phyloP scores from a whole-genome alignment of 2,113 vertebrate species.

The Spermophilus dauricus region DNA sequence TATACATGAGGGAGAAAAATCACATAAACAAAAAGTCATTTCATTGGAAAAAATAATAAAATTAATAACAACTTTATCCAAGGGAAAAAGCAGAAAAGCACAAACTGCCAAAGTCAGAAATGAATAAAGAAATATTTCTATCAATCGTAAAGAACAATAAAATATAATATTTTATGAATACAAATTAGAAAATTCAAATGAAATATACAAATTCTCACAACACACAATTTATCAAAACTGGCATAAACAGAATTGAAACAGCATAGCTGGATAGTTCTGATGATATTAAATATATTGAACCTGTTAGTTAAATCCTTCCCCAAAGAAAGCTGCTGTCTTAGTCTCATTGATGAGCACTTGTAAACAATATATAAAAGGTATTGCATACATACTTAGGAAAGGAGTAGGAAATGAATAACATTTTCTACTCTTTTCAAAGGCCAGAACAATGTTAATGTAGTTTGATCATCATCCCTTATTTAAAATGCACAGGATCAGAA shows the following conservation, averaged over 20 bases:
- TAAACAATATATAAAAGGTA: not conserved
- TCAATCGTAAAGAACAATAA: not conserved
- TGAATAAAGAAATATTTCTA: not conserved
- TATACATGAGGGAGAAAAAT: not conserved
- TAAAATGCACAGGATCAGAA: not conserved
- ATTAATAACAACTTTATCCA: not conserved
- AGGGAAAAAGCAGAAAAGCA: not conserved
- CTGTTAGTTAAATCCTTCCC: not conserved
- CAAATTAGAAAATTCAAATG: not conserved
- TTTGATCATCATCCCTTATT: not conserved
- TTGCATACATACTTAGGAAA: too few relatives aligned
- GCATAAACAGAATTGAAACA: too few relatives aligned
- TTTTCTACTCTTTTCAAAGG: not conserved
- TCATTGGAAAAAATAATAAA: not conserved
- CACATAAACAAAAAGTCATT: not conserved
- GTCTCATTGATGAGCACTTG: not conserved
- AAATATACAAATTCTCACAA: not conserved
- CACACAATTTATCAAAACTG: not conserved
- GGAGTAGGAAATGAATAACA: not conserved
- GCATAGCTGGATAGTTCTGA: not conserved
- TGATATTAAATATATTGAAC: not conserved
- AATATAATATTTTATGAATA: not conserved
- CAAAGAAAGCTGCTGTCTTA: not conserved
- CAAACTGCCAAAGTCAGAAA: not conserved
- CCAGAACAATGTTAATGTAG: not conserved